Conservation (phyloP, 2,888 invertebrate species). For the Leptarthrus brevirostris region DNA sequence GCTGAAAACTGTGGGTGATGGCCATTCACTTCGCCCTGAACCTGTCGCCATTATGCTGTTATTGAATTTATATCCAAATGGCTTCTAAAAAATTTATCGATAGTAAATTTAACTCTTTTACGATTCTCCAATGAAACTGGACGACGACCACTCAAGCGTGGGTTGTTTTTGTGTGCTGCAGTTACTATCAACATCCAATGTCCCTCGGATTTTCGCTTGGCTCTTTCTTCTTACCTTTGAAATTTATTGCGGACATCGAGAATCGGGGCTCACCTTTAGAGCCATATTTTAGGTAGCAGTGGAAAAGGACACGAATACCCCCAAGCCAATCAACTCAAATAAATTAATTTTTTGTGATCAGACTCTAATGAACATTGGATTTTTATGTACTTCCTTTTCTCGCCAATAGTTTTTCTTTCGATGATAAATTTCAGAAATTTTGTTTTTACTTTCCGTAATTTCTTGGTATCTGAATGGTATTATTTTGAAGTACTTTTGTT, state of each 20-base stretch:
- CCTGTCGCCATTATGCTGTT: constrained; percentile 30
- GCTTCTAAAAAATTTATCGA: constrained; percentile 41
- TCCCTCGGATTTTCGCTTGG: constrained; percentile 24
- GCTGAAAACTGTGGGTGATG: constrained; percentile 11
- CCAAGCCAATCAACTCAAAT: constrained; percentile 10
- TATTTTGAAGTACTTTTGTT: too few species aligned
- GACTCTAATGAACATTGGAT: constrained; percentile 1
- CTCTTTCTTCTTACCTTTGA: constrained; percentile 16
- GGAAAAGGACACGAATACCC: not conserved
- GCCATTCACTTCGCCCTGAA: constrained; percentile 17
- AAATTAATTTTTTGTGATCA: constrained; percentile 28
- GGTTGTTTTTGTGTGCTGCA: constrained; percentile 25
- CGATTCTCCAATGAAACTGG: not conserved
- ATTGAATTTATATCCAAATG: constrained; percentile 40
- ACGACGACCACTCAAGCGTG: constrained; percentile 13
- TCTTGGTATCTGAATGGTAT: too few species aligned
- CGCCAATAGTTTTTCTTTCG: too few species aligned
- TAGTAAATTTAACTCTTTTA: constrained; percentile 41
- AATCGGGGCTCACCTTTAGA: not conserved
- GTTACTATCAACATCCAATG: too few species aligned
- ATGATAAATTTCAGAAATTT: too few species aligned
- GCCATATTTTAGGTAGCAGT: constrained; percentile 5
- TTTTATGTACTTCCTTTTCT: not conserved
- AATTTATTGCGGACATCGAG: constrained; percentile 15
- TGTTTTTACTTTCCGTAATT: too few species aligned